Percentiles rank a stretch among this genome's conserved stretches.
Evolutionary conservation across 2,113 vertebrate species (phyloP).

Genomic region (Nycticebus coucang): DNA sequence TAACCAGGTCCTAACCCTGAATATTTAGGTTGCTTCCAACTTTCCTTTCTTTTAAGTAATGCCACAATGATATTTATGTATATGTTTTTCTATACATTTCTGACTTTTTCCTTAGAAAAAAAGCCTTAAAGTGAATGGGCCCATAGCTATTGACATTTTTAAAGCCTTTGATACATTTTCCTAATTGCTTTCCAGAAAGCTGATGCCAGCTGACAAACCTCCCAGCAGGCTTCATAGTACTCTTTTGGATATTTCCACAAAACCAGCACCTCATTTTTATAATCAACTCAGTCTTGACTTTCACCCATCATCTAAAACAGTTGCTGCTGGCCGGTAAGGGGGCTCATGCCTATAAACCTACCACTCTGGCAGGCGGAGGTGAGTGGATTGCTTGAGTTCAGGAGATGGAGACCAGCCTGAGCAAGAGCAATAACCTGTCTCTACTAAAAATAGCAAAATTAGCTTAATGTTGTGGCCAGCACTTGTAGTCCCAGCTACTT

Average conservation of each 20-base stretch:
- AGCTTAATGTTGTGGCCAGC: too few relatives aligned
- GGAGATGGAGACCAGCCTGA: too few relatives aligned
- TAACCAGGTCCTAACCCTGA: background rate
- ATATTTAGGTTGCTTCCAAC: background rate
- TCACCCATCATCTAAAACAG: background rate
- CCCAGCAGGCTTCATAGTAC: background rate
- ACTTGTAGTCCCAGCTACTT: too few relatives aligned
- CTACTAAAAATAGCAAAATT: too few relatives aligned
- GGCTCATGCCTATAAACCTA: too few relatives aligned
- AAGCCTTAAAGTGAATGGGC: background rate
- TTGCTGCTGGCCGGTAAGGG: background rate
- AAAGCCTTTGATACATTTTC: background rate
- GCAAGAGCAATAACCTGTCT: too few relatives aligned
- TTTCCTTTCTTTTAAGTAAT: background rate
- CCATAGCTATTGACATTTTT: background rate
- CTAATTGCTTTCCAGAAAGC: background rate
- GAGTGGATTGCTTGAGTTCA: too few relatives aligned
- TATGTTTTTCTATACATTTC: background rate
- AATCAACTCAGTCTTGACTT: background rate
- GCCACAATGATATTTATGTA: background rate
- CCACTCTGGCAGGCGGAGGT: too few relatives aligned
- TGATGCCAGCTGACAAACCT: background rate
- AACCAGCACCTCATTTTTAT: background rate
- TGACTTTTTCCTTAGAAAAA: background rate
- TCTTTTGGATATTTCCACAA: background rate